These are phyloP conservation scores for Steinernema hermaphroditum DNA, from an alignment of 2,888 invertebrate genomes.

Conservation along the genomic window DNA sequence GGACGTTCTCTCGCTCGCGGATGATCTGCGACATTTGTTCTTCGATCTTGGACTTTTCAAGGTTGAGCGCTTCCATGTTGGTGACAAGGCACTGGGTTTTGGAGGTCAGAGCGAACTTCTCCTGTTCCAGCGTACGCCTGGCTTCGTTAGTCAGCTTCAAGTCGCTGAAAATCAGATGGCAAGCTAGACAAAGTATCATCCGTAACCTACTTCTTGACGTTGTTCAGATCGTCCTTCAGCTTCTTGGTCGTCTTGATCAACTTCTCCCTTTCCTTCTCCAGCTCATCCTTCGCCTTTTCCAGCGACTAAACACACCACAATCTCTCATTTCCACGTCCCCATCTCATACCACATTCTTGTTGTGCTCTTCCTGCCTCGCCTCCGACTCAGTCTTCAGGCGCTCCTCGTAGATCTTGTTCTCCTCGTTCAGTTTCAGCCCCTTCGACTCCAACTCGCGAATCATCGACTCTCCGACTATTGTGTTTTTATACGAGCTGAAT, in stretches of 20 bases:
- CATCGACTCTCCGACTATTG: slow-evolving; percentile 48
- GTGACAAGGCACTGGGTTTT: slow-evolving; percentile 61
- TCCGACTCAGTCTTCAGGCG: slow-evolving; percentile 51
- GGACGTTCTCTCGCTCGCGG: slow-evolving; percentile 65
- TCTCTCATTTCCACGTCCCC: neutral
- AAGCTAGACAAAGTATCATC: too few relatives aligned
- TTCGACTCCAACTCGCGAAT: slow-evolving; percentile 37
- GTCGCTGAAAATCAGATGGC: slow-evolving; percentile 68
- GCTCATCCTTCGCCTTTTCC: slow-evolving; percentile 67
- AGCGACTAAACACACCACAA: slow-evolving; percentile 56
- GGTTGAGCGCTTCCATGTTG: slow-evolving; percentile 64
- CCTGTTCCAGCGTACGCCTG: slow-evolving; percentile 66
- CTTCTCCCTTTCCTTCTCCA: slow-evolving; percentile 68
- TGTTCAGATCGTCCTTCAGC: slow-evolving; percentile 67
- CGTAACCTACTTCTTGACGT: slow-evolving; percentile 55
- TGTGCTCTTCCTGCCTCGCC: slow-evolving; percentile 51
- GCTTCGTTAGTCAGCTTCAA: slow-evolving; percentile 67
- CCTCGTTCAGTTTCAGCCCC: slow-evolving; percentile 48
- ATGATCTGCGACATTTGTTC: slow-evolving; percentile 60
- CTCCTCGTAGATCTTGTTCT: slow-evolving; percentile 54
- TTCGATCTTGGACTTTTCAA: slow-evolving; percentile 67
- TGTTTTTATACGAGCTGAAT: slow-evolving; percentile 60
- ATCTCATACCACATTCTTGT: slow-evolving; percentile 47
- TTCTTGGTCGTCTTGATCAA: slow-evolving; percentile 68
- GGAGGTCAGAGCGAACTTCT: slow-evolving; percentile 59